Evolutionary conservation across 2,888 invertebrate genomes (phyloP).

Genomic region (Drosophila picticornis): DNA sequence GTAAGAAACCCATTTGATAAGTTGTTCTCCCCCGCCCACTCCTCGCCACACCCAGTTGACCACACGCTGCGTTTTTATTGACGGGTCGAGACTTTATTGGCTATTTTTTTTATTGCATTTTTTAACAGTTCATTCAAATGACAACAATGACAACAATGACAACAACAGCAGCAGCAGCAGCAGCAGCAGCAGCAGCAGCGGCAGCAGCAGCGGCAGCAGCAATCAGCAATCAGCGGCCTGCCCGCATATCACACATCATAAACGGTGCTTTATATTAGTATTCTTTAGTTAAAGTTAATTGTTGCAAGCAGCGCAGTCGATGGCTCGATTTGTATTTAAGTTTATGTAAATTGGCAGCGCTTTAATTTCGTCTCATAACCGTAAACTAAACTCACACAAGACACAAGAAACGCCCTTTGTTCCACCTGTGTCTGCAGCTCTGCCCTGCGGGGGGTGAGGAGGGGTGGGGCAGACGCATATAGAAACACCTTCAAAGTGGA

Average conservation of each 20-base stretch:
- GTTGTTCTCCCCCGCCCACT: too few relatives aligned
- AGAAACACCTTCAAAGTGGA: slow-evolving; percentile 31
- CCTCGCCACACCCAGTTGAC: neutral
- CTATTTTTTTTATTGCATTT: slow-evolving; percentile 33
- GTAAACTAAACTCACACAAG: slow-evolving; percentile 31
- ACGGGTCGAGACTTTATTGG: slow-evolving; percentile 44
- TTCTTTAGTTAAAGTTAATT: slow-evolving; percentile 19
- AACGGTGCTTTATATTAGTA: slow-evolving; percentile 28
- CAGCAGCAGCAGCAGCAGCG: neutral
- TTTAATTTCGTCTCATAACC: slow-evolving; percentile 53
- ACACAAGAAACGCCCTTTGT: neutral
- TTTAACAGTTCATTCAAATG: slow-evolving; percentile 44
- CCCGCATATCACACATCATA: slow-evolving; percentile 77
- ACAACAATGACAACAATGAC: slow-evolving; percentile 26
- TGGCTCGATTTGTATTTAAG: slow-evolving; percentile 46
- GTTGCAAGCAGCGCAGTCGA: neutral
- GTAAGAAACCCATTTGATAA: slow-evolving; percentile 60
- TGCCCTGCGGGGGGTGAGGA: neutral
- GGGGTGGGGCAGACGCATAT: neutral
- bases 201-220: slow-evolving; percentile 23
- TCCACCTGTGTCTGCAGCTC: neutral
- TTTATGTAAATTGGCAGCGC: slow-evolving; percentile 54
- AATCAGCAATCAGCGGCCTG: slow-evolving; percentile 29
- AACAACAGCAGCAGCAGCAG: slow-evolving; percentile 3
- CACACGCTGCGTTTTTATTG: slow-evolving; percentile 63